Percentiles rank a stretch among this genome's conserved stretches.
These are phyloP conservation scores for Leucophenga maculata DNA, from an alignment of 2,888 invertebrate species.

Conservation along the genomic window DNA sequence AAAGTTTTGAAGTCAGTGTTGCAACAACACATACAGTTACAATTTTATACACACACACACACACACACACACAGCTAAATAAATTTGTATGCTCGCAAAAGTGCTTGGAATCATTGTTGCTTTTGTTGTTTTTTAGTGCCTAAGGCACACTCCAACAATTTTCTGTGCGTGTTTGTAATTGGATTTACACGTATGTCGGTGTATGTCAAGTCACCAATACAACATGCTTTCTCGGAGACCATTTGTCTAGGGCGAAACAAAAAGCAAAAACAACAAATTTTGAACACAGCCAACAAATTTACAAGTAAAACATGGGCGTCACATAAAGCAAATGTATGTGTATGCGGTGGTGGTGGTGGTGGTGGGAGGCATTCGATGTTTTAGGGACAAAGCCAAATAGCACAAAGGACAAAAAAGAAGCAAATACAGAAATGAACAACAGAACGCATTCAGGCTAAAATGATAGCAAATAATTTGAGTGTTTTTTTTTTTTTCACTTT, in stretches of 20 bases:
- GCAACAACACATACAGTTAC: no score
- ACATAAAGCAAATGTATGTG: neutral
- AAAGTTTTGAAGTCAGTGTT: neutral
- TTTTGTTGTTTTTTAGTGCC: neutral
- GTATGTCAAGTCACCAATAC: no score
- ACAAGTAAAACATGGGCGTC: neutral
- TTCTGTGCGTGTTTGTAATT: constrained; percentile 1
- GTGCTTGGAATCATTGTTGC: constrained; percentile 26
- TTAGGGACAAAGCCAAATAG: no score
- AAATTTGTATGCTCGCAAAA: neutral
- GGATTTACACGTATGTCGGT: neutral
- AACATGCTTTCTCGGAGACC: constrained; percentile 47
- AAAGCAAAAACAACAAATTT: constrained; percentile 32
- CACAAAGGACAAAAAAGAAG: constrained; percentile 20
- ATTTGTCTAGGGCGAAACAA: constrained; percentile 46
- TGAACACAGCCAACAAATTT: neutral
- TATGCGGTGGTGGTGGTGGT: neutral
- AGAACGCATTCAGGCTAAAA: neutral
- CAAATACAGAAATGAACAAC: neutral
- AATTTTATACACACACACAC: neutral
- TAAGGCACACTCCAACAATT: constrained; percentile 19
- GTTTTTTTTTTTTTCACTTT: no score
- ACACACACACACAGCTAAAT: constrained; percentile 18
- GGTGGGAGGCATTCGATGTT: no score
- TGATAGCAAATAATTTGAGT: no score